Base-by-base conservation (phyloP, 1,140 invertebrate genomes). In the Calliphora vicina region DNA sequence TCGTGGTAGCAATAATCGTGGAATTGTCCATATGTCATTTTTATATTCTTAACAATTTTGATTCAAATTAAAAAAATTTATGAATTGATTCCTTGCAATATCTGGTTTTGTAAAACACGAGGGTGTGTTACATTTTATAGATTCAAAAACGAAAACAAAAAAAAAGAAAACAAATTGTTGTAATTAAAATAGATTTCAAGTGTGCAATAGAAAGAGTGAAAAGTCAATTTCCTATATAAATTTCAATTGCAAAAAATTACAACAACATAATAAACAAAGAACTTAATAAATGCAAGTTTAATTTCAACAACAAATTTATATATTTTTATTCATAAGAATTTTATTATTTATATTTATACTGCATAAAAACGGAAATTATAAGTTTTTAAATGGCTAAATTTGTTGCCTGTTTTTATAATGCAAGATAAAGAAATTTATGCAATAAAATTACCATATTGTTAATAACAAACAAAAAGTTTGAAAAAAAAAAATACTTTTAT, bases 161-260 rank as follows among this genome's bases (percentile, higher is more conserved):
- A 57, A 57, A n/a, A n/a, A n/a, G 17, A 61, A 61, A 67, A 67
- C 10, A 67, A 67, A 67, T 67, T 12, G 20, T 67, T 67, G n/a
- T 67, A 67, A 67, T 67, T 23, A 67, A 67, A 67, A 67, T 67
- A 67, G n/a, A 67, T 67, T 23, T 67, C 61, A 67, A 67, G 61
- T 67, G 61, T 67, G 10, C 35, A 8, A 23, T 23, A 67, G n/a
- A 67, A 50, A 50, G 35, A 35, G 35, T 10, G n/a, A n/a, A 57
- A 57, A 57, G 25, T 8, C 61, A 67, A 67, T 67, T 67, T 67
- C 61, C 61, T 20, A 67, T 67, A 57, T n/a, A 57, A 67, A 50
- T 50, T 50, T 50, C 12, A 50, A n/a, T 50, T 50, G 12, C 17
- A n/a, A 17, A n/a, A 67, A 67, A 25, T 1, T 57, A 25, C 61